Percentiles rank a stretch among this genome's conserved stretches.
phyloP scores from a whole-genome alignment of 2,797 vertebrate species.

The Aldrovandia affinis region DNA sequence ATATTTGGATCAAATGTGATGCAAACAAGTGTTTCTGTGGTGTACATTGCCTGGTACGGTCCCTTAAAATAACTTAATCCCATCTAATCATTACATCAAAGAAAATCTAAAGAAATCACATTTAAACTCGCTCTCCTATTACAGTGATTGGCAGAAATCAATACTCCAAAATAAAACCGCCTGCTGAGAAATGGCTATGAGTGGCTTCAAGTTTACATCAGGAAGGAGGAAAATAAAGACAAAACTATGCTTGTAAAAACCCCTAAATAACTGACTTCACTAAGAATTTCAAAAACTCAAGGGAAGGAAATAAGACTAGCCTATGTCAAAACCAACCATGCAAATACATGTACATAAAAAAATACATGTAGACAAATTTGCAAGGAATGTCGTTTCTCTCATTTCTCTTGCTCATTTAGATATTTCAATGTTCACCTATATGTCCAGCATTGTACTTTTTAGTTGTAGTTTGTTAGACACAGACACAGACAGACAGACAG shows the following conservation, averaged over 20 bases:
- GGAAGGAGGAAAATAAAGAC: neutral
- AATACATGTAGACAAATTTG: neutral
- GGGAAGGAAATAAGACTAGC: neutral
- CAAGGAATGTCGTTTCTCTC: neutral
- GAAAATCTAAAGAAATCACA: conserved; percentile 26
- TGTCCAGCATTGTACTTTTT: neutral
- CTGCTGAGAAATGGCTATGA: conserved; percentile 10
- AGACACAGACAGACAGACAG: conserved; percentile 50
- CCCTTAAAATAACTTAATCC: conserved; percentile 29
- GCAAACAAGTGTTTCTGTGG: conserved; percentile 4
- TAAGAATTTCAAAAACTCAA: conserved; percentile 2
- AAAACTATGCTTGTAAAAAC: neutral
- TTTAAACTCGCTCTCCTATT: conserved; percentile 25
- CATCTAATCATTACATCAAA: conserved; percentile 35
- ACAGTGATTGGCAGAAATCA: conserved; percentile 34
- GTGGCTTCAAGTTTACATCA: conserved; percentile 39
- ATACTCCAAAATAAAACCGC: conserved; percentile 23
- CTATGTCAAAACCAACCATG: neutral
- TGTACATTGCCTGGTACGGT: neutral
- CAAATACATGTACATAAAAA: conserved; percentile 4
- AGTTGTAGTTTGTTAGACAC: conserved; percentile 52
- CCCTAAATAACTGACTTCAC: conserved; percentile 13
- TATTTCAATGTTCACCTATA: neutral
- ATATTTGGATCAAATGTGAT: conserved; percentile 21
- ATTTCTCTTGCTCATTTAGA: conserved; percentile 13